Evolutionary conservation across 2,888 invertebrate genomes (phyloP).

Genomic region (Bugula neritina): DNA sequence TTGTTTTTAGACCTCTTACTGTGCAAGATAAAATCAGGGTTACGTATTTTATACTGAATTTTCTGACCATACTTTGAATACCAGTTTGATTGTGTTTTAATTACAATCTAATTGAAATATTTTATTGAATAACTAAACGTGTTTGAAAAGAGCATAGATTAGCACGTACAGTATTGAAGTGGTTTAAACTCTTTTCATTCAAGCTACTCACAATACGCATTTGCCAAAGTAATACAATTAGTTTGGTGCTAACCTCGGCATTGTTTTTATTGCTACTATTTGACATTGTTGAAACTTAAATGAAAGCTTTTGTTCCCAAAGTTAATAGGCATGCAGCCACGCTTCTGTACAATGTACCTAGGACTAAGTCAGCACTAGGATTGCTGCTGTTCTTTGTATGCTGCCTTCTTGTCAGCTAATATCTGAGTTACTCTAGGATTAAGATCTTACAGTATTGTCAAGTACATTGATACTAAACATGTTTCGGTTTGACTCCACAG

Average conservation of each 20-base stretch:
- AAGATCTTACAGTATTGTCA: background rate
- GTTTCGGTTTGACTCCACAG: slow-evolving; percentile 19
- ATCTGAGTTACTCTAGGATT: background rate
- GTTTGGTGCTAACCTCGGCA: background rate
- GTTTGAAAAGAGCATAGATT: no score
- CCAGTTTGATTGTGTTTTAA: background rate
- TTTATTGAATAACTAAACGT: background rate
- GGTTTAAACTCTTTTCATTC: no score
- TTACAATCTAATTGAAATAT: background rate
- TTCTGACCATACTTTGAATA: no score
- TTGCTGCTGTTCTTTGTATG: background rate
- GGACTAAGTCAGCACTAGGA: background rate
- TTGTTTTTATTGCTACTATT: background rate
- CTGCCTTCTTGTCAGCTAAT: no score
- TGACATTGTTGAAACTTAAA: background rate
- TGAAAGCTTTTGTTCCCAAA: no score
- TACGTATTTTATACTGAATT: no score
- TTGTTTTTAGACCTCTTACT: no score
- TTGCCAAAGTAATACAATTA: background rate
- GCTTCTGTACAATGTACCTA: background rate
- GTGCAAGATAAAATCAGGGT: no score
- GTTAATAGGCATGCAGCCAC: background rate
- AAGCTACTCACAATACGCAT: background rate
- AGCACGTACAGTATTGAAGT: no score
- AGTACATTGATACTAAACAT: background rate